Evolutionary conservation across 2,113 vertebrate genomes (phyloP), one percentile per base, ranked within the genome.

Genomic region (Paramormyrops kingsleyae): DNA sequence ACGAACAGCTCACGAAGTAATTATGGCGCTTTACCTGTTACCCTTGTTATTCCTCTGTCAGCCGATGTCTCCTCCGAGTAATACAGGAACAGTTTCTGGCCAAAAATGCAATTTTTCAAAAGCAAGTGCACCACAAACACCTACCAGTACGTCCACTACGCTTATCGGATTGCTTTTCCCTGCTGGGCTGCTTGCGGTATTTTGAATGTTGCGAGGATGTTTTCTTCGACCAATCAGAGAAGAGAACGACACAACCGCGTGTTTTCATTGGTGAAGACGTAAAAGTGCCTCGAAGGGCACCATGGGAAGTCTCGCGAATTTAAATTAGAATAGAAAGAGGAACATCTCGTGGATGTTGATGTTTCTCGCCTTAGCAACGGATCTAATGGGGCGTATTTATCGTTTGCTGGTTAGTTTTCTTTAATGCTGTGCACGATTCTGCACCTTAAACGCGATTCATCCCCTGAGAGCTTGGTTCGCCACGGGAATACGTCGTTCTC

Each of bases 191-290:
- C 77, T 83, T 15, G 42, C 24, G 13, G 53, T 42, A 89, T 50
- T 89, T 89, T 89, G 89, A 89, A 89, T 89, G 53, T 84, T 44
- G 89, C 89, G 12, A 89, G 0, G 56, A 24, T 44, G 39, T 8
- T 21, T 42, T 31, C 15, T 46, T 3, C 4, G 83, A 42, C 89
- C 89, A 89, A 89, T 89, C 77, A 83, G 31, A 12, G 35, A 7
- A 46, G 50, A 44, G 24, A 4, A 89, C 12, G 24, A 24, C 4
- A 2, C 27, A 62, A 42, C 5, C 21, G 35, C 52, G 1, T 24
- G 19, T 21, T 89, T 27, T 84, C 1, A 89, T 89, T 84, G 89
- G 89, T 46, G 21, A 10, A 85, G 59, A 85, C 35, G 31, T 24
- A 24, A 8, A 7, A 12, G 2, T 17, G 42, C n/a, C 21, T 21